Evolutionary conservation across 1,140 invertebrate species (phyloP), one percentile per base, ranked within the genome.

Genomic region (Drosophila seguyi): DNA sequence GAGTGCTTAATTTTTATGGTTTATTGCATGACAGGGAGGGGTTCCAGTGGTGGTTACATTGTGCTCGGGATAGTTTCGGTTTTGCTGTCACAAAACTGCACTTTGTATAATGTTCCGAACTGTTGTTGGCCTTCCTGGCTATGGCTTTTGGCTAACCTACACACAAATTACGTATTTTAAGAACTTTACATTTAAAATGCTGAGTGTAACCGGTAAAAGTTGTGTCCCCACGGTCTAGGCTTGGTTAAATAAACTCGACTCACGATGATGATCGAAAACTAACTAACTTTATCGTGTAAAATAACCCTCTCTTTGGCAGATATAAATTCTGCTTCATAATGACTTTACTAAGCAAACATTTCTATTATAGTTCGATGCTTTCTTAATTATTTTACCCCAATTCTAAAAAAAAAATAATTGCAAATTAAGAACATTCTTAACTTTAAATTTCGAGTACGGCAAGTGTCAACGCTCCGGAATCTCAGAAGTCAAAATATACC

Each of bases 1-100:
- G 71, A 72, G 65, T 75, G 69, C 71, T 84, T 84, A 79, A 84
- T 84, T 84, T 84, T 84, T 80, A 84, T 84, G 81, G 81, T 84
- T 84, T 84, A 84, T 84, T 84, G 65, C 76, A 60, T 77, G 74
- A 60, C 74, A 77, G 27, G 55, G 34, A 47, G 53, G 47, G 48
- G 47, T 18, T 42, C 42, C 48, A 50, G 41, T 56, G 48, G 53
- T 68, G 67, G 53, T 45, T 60, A 81, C 67, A 82, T 82, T 78
- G 65, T 83, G 47, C 61, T 66, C 57, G 39, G 44, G 45, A 65
- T 75, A 67, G 63, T 63, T 58, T 36, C 27, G 44, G 52, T 45
- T 58, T 29, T 34, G n/a, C 44, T 72, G 56, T 71, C 57, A 65
- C 60, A 66, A 39, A 75, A 79, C 73, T 87, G 84, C 84, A 84